Evolutionary conservation across 2,888 invertebrate species (phyloP), one percentile per base, ranked within the genome.

Genomic region (Trissolcus japonicus): DNA sequence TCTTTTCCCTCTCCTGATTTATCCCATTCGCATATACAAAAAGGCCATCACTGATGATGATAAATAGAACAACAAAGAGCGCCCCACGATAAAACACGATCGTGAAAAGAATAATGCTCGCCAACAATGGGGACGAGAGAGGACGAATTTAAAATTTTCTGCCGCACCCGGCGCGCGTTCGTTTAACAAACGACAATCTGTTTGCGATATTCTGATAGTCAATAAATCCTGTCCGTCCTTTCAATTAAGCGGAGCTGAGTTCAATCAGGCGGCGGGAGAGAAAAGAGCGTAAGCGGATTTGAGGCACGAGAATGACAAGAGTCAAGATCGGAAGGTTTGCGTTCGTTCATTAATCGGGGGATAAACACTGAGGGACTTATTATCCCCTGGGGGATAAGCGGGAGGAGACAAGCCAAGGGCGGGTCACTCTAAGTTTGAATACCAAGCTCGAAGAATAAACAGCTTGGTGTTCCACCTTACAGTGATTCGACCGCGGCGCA

Each of bases 381-480:
- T 67, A 71, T 67, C 54, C 35, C 7, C 7, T 41, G 56, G 62
- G 11, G 55, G 60, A 35, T 35, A 35, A 35, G 35, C 35, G 35
- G 7, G 73, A 78, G 77, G 77, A 54, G 51, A 68, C 76, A 76
- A 81, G 80, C 86, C 87, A 81, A 89, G 89, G 91, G 91, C 92
- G 92, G 92, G 90, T 91, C 94, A 95, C 96, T 96, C 94, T 96
- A 95, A 96, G 95, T 94, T 94, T 94, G 94, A 94, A 94, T 95
- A 93, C 94, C 95, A 95, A 95, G 95, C 95, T 93, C 92, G 91
- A 91, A 89, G 89, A 89, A 89, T 85, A 85, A 90, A 89, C 90
- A 92, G 96, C 94, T 96, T 96, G 96, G 96, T 96, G 96, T 96
- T 96, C 95, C 95, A 95, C 95, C 95, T 96, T 96, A 96, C 96